Conservation (phyloP, 2,888 invertebrate species). For the Tetrapedia diversipes region DNA sequence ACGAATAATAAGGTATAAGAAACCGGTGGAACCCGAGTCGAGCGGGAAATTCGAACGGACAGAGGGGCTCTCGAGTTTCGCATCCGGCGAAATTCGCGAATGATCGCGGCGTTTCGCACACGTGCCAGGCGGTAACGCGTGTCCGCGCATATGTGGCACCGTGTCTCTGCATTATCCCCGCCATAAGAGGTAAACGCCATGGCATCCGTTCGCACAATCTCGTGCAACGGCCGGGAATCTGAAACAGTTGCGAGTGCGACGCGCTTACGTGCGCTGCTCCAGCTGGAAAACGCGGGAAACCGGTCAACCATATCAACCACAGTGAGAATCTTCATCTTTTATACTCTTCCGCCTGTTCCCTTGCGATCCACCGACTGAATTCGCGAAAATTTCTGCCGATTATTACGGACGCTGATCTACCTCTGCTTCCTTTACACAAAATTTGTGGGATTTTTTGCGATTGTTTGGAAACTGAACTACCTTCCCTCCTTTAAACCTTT, state of each 20-base stretch:
- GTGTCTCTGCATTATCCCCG: slow-evolving; percentile 70
- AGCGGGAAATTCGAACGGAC: background rate
- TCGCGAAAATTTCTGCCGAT: background rate
- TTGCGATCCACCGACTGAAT: too few species aligned
- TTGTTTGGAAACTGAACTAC: too few species aligned
- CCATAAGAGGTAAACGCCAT: slow-evolving; percentile 76
- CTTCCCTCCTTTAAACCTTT: too few species aligned
- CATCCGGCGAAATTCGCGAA: slow-evolving; percentile 48
- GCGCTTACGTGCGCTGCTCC: slow-evolving; percentile 64
- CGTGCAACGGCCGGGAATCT: slow-evolving; percentile 71
- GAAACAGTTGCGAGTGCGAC: slow-evolving; percentile 74
- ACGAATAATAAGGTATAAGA: background rate
- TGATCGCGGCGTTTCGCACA: slow-evolving; percentile 30
- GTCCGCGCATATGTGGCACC: slow-evolving; percentile 42
- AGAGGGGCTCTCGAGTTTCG: slow-evolving; percentile 9
- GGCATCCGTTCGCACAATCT: slow-evolving; percentile 74
- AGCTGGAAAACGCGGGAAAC: slow-evolving; percentile 49
- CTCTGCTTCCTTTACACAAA: too few species aligned
- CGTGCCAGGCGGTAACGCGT: slow-evolving; percentile 42
- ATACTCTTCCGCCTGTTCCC: too few species aligned
- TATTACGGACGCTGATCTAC: too few species aligned
- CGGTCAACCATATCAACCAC: background rate
- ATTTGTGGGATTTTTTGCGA: too few species aligned
- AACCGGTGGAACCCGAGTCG: background rate
- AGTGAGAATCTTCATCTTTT: slow-evolving; percentile 32